Evolutionary conservation across 1,140 invertebrate species (phyloP).

Genomic region (Caerostris extrusa): DNA sequence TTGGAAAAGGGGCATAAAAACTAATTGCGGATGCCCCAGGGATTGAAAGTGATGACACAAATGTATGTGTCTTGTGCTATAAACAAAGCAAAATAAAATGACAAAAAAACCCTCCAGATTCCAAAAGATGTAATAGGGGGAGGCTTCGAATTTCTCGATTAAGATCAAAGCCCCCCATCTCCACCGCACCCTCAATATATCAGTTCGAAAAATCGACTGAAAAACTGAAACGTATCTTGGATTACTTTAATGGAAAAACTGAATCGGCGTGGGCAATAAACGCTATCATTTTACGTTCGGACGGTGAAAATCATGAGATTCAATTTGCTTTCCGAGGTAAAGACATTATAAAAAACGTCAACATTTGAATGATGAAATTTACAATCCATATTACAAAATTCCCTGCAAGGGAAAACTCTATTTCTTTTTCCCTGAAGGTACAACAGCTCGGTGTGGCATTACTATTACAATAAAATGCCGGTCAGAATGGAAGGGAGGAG

Average conservation of each 20-base stretch:
- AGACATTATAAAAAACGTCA: slow-evolving; percentile 69
- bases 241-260: slow-evolving; percentile 73
- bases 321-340: slow-evolving; percentile 56
- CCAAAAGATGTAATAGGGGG: slow-evolving; percentile 30
- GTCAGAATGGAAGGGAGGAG: not conserved
- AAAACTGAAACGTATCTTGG: slow-evolving; percentile 54
- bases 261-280: slow-evolving; percentile 46
- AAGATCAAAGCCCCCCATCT: not conserved
- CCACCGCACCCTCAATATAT: slow-evolving; percentile 2
- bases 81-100: slow-evolving; percentile 47
- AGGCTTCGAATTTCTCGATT: slow-evolving; percentile 48
- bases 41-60: slow-evolving; percentile 12
- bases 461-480: slow-evolving; percentile 56
- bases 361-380: slow-evolving; percentile 69
- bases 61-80: not conserved
- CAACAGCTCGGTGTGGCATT: not conserved
- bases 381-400: slow-evolving; percentile 59
- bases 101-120: not conserved
- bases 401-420: slow-evolving; percentile 22
- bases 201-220: not conserved
- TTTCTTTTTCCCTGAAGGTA: slow-evolving; percentile 14
- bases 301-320: slow-evolving; percentile 68
- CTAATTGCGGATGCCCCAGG: slow-evolving; percentile 38
- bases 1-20: slow-evolving; percentile 49
- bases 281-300: slow-evolving; percentile 67